These are phyloP conservation scores for Daktulosphaira vitifoliae DNA, from an alignment of 1,140 invertebrate genomes.

Conservation along the genomic window DNA sequence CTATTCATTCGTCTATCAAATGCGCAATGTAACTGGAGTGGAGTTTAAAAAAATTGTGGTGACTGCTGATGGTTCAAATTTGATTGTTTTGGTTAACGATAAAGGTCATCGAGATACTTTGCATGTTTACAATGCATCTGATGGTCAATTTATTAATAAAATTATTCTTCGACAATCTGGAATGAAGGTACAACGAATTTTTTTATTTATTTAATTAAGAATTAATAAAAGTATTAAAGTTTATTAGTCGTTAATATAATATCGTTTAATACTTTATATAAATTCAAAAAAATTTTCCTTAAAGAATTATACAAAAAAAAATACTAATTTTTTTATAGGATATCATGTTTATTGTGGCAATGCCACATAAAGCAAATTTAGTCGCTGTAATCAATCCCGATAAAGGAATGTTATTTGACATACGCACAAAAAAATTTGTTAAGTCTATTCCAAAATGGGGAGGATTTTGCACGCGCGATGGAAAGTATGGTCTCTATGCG, in stretches of 20 bases:
- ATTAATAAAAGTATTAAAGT: too few species aligned
- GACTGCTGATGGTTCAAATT: constrained; percentile 67
- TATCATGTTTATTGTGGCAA: constrained; percentile 57
- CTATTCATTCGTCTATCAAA: constrained; percentile 71
- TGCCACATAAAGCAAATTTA: constrained; percentile 72
- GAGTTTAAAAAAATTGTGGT: constrained; percentile 63
- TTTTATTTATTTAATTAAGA: too few species aligned
- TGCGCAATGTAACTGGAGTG: constrained; percentile 56
- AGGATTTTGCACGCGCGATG: constrained; percentile 71
- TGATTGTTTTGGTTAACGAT: constrained; percentile 70
- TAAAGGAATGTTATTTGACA: constrained; percentile 78
- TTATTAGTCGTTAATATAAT: too few species aligned
- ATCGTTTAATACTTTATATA: too few species aligned
- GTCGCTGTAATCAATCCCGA: constrained; percentile 82
- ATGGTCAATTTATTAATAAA: constrained; percentile 69
- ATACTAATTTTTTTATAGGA: constrained; percentile 48
- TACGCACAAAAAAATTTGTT: constrained; percentile 67
- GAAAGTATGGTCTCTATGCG: constrained; percentile 87
- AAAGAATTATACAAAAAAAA: too few species aligned
- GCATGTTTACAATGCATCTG: constrained; percentile 73
- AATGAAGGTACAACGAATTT: constrained; percentile 49
- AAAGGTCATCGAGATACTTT: constrained; percentile 73
- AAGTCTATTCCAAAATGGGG: constrained; percentile 72
- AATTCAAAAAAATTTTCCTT: too few species aligned
- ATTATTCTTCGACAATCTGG: constrained; percentile 56